Evolutionary conservation across 2,888 invertebrate genomes (phyloP).

Genomic region (Allolobophora icterica): DNA sequence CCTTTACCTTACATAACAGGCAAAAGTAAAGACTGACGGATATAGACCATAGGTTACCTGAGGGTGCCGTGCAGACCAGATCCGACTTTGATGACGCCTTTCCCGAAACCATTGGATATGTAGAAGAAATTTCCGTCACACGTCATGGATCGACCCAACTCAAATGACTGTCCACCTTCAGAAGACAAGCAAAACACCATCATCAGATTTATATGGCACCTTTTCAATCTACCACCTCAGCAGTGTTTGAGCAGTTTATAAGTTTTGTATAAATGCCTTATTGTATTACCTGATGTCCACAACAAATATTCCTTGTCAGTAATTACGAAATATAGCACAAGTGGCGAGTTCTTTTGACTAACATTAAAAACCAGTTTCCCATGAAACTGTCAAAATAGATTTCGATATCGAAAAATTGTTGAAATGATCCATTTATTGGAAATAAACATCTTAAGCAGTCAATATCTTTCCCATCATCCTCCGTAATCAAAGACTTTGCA

Average conservation of each 20-base stretch:
- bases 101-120: constrained; percentile 60
- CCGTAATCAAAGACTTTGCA: too few relatives aligned
- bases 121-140: constrained; percentile 63
- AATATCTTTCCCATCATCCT: too few relatives aligned
- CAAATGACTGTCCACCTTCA: constrained; percentile 42
- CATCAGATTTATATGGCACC: background rate
- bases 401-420: too few relatives aligned
- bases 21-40: too few relatives aligned
- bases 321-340: background rate
- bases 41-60: constrained; percentile 52
- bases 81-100: constrained; percentile 63
- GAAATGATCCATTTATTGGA: too few relatives aligned
- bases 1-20: too few relatives aligned
- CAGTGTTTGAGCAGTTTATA: background rate
- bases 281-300: background rate
- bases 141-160: constrained; percentile 58
- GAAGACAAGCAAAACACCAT: background rate
- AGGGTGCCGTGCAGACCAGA: constrained; percentile 63
- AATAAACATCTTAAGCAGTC: too few relatives aligned
- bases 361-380: too few relatives aligned
- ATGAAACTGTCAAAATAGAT: too few relatives aligned
- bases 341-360: too few relatives aligned
- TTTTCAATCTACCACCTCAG: background rate
- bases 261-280: background rate
- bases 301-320: background rate